Conservation (phyloP, 2,888 invertebrate genomes). For the Oscheius sp. region DNA sequence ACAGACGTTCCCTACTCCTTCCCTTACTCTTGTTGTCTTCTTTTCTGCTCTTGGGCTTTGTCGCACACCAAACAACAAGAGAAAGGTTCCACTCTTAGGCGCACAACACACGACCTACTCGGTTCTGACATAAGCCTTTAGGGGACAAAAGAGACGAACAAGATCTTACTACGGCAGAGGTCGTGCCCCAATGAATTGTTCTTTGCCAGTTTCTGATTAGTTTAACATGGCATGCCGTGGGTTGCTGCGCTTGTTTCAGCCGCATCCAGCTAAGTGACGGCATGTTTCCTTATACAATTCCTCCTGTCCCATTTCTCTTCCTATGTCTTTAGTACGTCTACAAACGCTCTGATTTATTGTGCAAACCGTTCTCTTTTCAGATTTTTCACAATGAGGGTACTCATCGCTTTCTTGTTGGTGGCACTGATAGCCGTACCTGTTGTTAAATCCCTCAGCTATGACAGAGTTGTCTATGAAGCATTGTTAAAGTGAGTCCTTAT, state of each 20-base stretch:
- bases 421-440: constrained; percentile 48
- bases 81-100: constrained; percentile 22
- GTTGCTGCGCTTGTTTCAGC: too few relatives aligned
- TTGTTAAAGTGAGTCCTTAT: constrained; percentile 51
- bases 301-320: not conserved
- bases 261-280: not conserved
- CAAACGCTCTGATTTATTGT: not conserved
- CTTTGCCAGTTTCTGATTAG: constrained; percentile 34
- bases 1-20: too few relatives aligned
- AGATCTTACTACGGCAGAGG: constrained; percentile 29
- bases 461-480: constrained; percentile 54
- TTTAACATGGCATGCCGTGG: constrained; percentile 26
- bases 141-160: constrained; percentile 15
- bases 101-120: constrained; percentile 2
- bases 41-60: constrained; percentile 14
- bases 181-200: constrained; percentile 27
- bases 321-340: too few relatives aligned
- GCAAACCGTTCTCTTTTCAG: constrained; percentile 5
- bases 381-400: constrained; percentile 57
- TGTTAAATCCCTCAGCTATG: constrained; percentile 49
- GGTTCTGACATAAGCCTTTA: constrained; percentile 17
- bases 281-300: constrained; percentile 20
- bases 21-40: constrained; percentile 9
- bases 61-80: constrained; percentile 9
- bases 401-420: constrained; percentile 49